These are phyloP conservation scores for Umimayanthus chanpuru DNA, from an alignment of 92 coral and sea anemone genomes.

Conservation along the genomic window DNA sequence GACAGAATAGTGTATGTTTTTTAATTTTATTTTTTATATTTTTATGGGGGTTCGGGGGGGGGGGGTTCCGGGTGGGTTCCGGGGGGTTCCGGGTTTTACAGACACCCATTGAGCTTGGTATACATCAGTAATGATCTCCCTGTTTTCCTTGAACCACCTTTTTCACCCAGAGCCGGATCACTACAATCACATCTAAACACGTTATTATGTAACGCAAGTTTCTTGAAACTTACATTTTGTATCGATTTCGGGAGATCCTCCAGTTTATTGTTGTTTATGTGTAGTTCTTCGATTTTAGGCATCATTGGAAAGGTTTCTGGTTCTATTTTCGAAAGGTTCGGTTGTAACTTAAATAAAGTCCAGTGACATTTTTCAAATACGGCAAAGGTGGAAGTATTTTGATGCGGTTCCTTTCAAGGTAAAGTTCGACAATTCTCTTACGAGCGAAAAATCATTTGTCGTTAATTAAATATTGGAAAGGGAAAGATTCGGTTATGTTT, in stretches of 20 bases:
- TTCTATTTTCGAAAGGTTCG: not conserved
- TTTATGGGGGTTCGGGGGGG: too few species aligned
- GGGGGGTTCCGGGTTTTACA: too few species aligned
- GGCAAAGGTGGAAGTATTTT: not conserved
- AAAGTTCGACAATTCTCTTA: conserved; percentile 4
- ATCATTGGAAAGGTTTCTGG: not conserved
- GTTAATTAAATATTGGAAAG: too few species aligned
- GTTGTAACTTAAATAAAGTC: conserved; percentile 31
- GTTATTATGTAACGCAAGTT: not conserved
- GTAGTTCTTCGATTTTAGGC: not conserved
- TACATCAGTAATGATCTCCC: not conserved
- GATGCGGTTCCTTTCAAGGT: conserved; percentile 19
- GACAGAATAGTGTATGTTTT: too few species aligned
- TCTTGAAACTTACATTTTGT: not conserved
- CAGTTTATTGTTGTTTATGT: conserved; percentile 21
- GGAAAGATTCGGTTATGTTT: too few species aligned
- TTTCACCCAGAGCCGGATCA: conserved; percentile 33
- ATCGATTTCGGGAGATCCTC: conserved; percentile 9
- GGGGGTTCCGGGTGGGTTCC: too few species aligned
- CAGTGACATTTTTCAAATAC: conserved; percentile 7
- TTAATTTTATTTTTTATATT: too few species aligned
- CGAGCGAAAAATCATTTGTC: too few species aligned
- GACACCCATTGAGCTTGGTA: too few species aligned
- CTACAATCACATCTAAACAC: conserved; percentile 11
- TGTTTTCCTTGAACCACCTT: conserved; percentile 14